A percentile compares a stretch with the other conserved stretches of the same genome.
Evolutionary conservation across 2,113 vertebrate genomes (phyloP).

Genomic region (Phasianus colchicus): DNA sequence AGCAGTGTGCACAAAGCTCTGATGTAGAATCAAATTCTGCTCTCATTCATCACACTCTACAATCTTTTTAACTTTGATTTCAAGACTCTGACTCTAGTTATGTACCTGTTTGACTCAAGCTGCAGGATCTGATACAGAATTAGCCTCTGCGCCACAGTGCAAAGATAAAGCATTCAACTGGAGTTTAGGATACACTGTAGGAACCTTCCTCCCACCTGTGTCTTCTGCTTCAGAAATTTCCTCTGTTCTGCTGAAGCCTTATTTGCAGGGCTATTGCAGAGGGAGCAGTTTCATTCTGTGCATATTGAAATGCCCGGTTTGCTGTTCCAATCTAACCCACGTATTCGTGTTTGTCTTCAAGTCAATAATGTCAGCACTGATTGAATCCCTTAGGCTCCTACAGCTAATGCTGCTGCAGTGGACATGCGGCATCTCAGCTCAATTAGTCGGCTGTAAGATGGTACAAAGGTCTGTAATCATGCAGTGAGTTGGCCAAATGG

Average conservation of each 20-base stretch:
- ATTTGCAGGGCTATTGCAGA: background rate
- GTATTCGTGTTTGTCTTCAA: background rate
- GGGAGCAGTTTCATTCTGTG: background rate
- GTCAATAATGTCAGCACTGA: background rate
- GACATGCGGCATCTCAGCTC: background rate
- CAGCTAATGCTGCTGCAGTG: background rate
- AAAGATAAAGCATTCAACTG: background rate
- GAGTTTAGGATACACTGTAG: background rate
- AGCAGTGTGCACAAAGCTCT: background rate
- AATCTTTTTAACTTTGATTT: background rate
- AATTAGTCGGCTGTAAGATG: background rate
- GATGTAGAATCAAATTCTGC: background rate
- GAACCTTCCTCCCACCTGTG: background rate
- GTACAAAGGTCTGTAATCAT: background rate
- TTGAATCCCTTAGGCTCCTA: background rate
- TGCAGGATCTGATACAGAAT: background rate
- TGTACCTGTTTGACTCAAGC: background rate
- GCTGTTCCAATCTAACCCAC: background rate
- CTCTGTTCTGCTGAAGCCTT: background rate
- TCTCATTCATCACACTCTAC: background rate
- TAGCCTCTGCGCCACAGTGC: background rate
- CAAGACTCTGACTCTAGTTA: background rate
- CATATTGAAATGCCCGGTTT: background rate
- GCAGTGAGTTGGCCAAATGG: background rate
- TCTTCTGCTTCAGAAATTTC: background rate